Evolutionary conservation across 2,797 vertebrate species (phyloP), one percentile per base, ranked within the genome.

Genomic region (Galaxias olidus): DNA sequence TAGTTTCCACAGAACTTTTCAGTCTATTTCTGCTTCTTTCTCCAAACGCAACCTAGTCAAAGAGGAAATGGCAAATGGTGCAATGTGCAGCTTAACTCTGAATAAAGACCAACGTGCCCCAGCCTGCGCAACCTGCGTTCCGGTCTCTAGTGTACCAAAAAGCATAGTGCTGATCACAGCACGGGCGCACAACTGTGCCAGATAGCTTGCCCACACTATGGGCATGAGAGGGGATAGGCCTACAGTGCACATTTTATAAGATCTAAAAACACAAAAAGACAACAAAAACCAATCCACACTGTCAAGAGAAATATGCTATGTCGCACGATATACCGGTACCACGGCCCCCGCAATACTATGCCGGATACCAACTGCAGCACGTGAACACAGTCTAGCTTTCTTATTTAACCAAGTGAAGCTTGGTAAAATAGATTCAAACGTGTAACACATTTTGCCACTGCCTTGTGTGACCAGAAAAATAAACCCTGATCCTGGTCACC

Each of bases 161-260:
- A 62, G 60, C 57, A 42, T 57, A 67, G 68, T 68, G 81, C 71
- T 74, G 60, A 79, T 73, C 70, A 42, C 59, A 61, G 68, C 69
- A 52, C 9, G n/a, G 65, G 67, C 71, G 64, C 79, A 61, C 51
- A 57, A 69, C 59, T 57, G 69, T 69, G 71, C 69, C 61, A 80
- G 81, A 63, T 63, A 64, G 52, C 43, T 41, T 61, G 18, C 58
- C 72, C 66, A 78, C 67, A 68, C 63, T 73, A 61, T 47, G 74
- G 73, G 66, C 70, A 72, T 62, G 50, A 66, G 17, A 68, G 62
- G 62, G 71, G 59, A 41, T 55, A 45, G 15, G 61, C 30, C 30
- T 30, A 30, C 30, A 30, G 30, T 30, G 30, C 30, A 30, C 6
- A 30, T 30, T 30, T 30, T 30, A 30, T 30, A 30, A 30, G 30